A percentile compares a stretch with the other conserved stretches of the same genome.
phyloP scores from a whole-genome alignment of 2,888 invertebrate species.

The Agrypnus murinus region DNA sequence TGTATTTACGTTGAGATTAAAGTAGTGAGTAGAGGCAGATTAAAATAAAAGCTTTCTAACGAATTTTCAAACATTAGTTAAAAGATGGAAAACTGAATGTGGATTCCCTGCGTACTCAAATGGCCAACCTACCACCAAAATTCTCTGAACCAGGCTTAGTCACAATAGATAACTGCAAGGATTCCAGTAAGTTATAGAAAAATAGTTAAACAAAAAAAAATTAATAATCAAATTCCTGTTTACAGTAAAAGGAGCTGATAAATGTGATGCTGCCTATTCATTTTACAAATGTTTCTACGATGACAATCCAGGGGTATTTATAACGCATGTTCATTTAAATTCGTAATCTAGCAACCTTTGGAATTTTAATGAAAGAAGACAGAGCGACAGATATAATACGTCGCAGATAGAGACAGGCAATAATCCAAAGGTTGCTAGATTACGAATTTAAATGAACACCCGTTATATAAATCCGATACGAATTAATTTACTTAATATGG shows the following conservation, averaged over 20 bases:
- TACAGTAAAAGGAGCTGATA: slow-evolving; percentile 29
- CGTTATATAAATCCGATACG: too few relatives aligned
- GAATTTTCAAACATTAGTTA: slow-evolving; percentile 35
- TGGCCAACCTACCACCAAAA: slow-evolving; percentile 26
- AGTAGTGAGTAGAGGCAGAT: too few relatives aligned
- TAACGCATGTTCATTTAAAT: too few relatives aligned
- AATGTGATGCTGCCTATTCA: slow-evolving; percentile 20
- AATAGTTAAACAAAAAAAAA: background rate
- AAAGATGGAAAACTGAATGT: slow-evolving; percentile 41
- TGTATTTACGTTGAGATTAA: too few relatives aligned
- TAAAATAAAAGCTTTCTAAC: too few relatives aligned
- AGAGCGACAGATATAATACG: too few relatives aligned
- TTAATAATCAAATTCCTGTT: background rate
- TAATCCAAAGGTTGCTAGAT: too few relatives aligned
- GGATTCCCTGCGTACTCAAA: slow-evolving; percentile 21
- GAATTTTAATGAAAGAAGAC: too few relatives aligned
- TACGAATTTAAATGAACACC: too few relatives aligned
- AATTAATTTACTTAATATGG: background rate
- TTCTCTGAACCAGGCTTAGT: slow-evolving; percentile 11
- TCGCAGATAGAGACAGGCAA: too few relatives aligned
- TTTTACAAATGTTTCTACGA: slow-evolving; percentile 44
- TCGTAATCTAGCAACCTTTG: too few relatives aligned
- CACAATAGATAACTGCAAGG: slow-evolving; percentile 25
- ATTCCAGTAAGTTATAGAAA: slow-evolving; percentile 30
- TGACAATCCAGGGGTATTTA: slow-evolving; percentile 43